These are phyloP conservation scores for Campoletis raptor DNA, from an alignment of 2,888 invertebrate species.

Conservation along the genomic window DNA sequence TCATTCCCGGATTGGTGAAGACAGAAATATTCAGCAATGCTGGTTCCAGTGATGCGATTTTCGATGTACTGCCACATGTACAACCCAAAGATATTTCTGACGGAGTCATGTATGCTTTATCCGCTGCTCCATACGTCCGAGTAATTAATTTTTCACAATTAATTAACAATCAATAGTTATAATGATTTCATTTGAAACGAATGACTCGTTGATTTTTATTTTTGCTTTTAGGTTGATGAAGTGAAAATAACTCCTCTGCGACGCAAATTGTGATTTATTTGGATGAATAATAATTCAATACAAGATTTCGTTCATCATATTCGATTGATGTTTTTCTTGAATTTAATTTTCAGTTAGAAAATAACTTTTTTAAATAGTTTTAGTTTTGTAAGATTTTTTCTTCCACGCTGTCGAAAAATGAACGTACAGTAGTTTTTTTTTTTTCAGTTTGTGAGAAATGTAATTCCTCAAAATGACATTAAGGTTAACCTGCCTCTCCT, in stretches of 20 bases:
- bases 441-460: too few relatives aligned
- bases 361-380: background rate
- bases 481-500: too few relatives aligned
- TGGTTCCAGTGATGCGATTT: slow-evolving; percentile 66
- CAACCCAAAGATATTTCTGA: slow-evolving; percentile 84
- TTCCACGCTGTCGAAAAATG: too few relatives aligned
- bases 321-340: background rate
- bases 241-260: slow-evolving; percentile 55
- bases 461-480: too few relatives aligned
- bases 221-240: slow-evolving; percentile 53
- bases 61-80: slow-evolving; percentile 71
- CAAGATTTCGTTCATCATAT: background rate
- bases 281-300: background rate
- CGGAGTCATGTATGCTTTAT: slow-evolving; percentile 82
- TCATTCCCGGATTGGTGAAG: slow-evolving; percentile 88
- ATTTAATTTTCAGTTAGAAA: too few relatives aligned
- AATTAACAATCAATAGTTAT: background rate
- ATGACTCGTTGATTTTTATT: background rate
- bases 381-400: background rate
- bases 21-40: slow-evolving; percentile 84
- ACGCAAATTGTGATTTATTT: slow-evolving; percentile 34
- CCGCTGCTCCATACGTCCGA: slow-evolving; percentile 75
- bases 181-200: background rate
- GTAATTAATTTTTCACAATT: slow-evolving; percentile 43
- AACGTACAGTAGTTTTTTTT: too few relatives aligned